phyloP scores from a whole-genome alignment of 2,113 vertebrate species.

The Rhombomys opimus region DNA sequence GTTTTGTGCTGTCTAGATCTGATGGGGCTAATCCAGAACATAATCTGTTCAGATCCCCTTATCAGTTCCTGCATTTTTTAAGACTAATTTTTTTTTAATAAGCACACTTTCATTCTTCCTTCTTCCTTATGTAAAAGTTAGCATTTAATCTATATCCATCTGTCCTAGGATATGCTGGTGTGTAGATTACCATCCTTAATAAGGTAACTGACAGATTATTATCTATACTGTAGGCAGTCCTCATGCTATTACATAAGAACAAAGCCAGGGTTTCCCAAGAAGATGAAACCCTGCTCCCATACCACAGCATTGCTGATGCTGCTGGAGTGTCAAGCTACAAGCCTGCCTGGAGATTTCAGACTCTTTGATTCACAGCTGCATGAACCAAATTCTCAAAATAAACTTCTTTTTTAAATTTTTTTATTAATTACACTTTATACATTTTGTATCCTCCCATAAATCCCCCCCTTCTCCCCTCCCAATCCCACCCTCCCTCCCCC shows the following conservation, averaged over 20 bases:
- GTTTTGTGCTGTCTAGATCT: background rate
- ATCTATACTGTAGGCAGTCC: background rate
- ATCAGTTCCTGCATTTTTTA: background rate
- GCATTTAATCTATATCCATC: background rate
- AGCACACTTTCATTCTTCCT: background rate
- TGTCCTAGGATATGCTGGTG: background rate
- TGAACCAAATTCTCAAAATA: background rate
- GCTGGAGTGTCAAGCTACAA: background rate
- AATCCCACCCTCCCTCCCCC: too few relatives aligned
- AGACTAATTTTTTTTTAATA: background rate
- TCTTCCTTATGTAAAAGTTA: slow-evolving; percentile 29
- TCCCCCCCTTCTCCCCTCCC: too few relatives aligned
- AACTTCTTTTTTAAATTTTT: too few relatives aligned
- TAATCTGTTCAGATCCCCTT: background rate
- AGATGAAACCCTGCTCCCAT: background rate
- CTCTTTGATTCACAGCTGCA: background rate
- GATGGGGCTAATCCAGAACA: background rate
- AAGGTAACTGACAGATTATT: background rate
- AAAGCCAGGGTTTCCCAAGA: background rate
- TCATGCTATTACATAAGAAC: background rate
- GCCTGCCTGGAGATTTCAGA: background rate
- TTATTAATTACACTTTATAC: too few relatives aligned
- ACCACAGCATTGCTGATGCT: background rate
- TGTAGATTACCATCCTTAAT: background rate
- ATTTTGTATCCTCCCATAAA: too few relatives aligned